Base-by-base conservation (phyloP, 2,113 vertebrate genomes). In the Vulpes lagopus region DNA sequence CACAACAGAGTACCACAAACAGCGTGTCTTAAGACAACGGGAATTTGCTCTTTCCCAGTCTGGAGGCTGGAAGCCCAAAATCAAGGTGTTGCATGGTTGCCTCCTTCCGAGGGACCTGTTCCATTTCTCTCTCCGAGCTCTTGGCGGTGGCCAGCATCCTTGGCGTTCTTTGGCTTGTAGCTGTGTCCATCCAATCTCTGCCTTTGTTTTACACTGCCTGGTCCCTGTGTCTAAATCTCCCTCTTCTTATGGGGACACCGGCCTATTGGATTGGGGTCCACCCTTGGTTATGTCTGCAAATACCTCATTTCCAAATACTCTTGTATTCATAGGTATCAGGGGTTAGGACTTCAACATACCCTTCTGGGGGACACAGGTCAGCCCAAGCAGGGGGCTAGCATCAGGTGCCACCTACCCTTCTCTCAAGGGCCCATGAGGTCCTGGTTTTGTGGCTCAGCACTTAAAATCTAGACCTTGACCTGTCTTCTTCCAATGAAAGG, bases 401-500 rank as follows among this genome's bases (percentile, higher is more conserved):
- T 38, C 35, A 89, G n/a, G 57, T n/a, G 32, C 32, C 17, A 30
- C 62, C n/a, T 30, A 10, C n/a, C 19, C 74, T 60, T 74, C 43
- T 27, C 69, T 73, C 25, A 23, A 55, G 49, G 27, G 3, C 22
- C 5, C 20, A 5, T 11, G 25, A 62, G 38, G 15, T 35, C 16
- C 49, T 71, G 20, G 17, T 55, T 90, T 93, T 80, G 35, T 65
- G 51, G 38, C 49, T 74, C 23, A 38, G 27, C 43, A 20, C 11
- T 49, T 94, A 67, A 93, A 94, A 93, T 62, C 60, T 27, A 94
- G 23, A 91, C 12, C 27, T 96, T 65, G 25, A 15, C 20, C 76
- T 32, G 71, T 93, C 3, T 73, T 92, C n/a, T 32, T 49, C 43
- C 64, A 84, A 8, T 79, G 57, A 81, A 78, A 55, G 69, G 15